A percentile compares a stretch with the other conserved stretches of the same genome.
phyloP scores from a whole-genome alignment of 2,797 vertebrate genomes.

The Danionella dracula region DNA sequence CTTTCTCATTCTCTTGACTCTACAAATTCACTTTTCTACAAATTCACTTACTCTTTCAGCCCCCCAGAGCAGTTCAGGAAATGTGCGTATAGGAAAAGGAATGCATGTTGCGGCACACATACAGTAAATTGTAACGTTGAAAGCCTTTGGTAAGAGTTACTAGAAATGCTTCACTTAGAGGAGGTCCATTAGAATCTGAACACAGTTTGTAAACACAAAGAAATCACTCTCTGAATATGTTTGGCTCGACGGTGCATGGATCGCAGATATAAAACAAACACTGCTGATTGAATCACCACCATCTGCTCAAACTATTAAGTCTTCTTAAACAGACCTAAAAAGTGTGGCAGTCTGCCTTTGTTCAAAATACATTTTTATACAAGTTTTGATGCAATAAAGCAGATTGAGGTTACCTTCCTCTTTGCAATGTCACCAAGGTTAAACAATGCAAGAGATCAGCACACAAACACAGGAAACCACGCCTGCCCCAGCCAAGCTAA shows the following conservation, averaged over 20 bases:
- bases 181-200: constrained; percentile 8
- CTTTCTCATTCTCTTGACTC: no score
- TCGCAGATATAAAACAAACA: neutral
- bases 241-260: neutral
- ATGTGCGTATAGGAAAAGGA: constrained; percentile 45
- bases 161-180: neutral
- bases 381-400: neutral
- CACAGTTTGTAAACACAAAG: neutral
- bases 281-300: neutral
- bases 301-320: neutral
- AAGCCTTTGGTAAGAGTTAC: constrained; percentile 17
- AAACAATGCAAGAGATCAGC: constrained; percentile 70
- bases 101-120: constrained; percentile 40
- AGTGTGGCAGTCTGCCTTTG: no score
- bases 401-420: constrained; percentile 57
- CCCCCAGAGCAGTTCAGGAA: constrained; percentile 45
- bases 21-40: no score
- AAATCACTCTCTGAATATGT: neutral
- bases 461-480: constrained; percentile 77
- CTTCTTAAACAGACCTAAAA: no score
- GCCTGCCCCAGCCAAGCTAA: constrained; percentile 51
- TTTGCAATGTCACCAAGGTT: constrained; percentile 60
- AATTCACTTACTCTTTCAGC: neutral
- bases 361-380: no score
- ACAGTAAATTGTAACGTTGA: constrained; percentile 36